A percentile compares a stretch with the other conserved stretches of the same genome.
phyloP scores from a whole-genome alignment of 2,113 vertebrate genomes.

The Corythaeola cristata region DNA sequence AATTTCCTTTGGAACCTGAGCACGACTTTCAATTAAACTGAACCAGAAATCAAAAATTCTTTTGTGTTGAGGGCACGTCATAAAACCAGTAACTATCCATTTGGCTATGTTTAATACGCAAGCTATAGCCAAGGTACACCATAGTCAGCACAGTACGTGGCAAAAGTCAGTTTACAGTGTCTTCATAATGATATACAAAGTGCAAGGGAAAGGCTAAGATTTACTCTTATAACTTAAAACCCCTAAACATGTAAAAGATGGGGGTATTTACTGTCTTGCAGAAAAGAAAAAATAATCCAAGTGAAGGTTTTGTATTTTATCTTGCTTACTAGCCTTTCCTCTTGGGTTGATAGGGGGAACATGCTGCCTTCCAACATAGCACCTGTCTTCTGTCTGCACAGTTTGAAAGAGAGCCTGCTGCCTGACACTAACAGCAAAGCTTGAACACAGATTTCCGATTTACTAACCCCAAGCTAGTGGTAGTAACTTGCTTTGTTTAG shows the following conservation, averaged over 20 bases:
- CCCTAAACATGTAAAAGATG: not conserved
- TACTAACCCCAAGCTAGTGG: constrained; percentile 34
- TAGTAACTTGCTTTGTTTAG: not conserved
- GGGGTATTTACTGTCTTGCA: not conserved
- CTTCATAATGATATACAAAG: not conserved
- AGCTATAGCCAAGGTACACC: not conserved
- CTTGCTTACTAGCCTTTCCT: not conserved
- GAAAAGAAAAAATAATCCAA: not conserved
- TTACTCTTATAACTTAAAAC: not conserved
- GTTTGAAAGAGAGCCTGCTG: constrained; percentile 15
- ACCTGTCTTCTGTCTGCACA: constrained; percentile 55
- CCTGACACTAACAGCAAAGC: constrained; percentile 44
- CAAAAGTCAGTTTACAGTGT: not conserved
- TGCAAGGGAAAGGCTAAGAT: not conserved
- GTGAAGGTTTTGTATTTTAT: not conserved
- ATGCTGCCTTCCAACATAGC: constrained; percentile 76
- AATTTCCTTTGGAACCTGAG: not conserved
- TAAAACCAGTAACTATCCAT: not conserved
- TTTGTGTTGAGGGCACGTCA: not conserved
- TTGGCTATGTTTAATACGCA: not conserved
- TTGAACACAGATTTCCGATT: not conserved
- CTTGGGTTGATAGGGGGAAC: not conserved
- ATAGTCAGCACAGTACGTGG: not conserved
- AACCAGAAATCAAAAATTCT: constrained; percentile 10
- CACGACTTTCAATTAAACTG: not conserved